Evolutionary conservation across 2,888 invertebrate species (phyloP).

Genomic region (Endomychus coccineus): DNA sequence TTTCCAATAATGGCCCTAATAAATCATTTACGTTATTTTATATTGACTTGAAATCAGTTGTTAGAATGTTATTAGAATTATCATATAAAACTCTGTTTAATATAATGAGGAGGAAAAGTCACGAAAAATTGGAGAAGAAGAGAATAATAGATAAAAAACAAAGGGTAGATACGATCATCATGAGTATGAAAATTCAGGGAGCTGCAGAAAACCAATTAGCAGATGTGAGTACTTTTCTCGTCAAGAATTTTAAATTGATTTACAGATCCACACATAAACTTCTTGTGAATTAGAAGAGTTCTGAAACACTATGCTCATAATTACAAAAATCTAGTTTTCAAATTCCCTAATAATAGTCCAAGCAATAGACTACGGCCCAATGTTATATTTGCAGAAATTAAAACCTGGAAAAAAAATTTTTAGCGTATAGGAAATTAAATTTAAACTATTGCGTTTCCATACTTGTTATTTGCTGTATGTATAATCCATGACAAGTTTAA

Average conservation of each 20-base stretch:
- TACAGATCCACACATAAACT: neutral
- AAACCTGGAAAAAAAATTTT: too few species aligned
- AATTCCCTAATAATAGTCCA: too few species aligned
- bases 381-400: too few species aligned
- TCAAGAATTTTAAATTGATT: neutral
- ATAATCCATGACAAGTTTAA: too few species aligned
- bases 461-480: too few species aligned
- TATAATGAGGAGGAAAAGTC: conserved; percentile 56
- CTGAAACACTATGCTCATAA: neutral
- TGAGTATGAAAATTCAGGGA: conserved; percentile 69
- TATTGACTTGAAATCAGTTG: conserved; percentile 62
- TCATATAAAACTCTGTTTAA: conserved; percentile 67
- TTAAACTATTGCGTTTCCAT: too few species aligned
- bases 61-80: conserved; percentile 60
- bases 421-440: too few species aligned
- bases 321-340: too few species aligned
- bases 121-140: conserved; percentile 61
- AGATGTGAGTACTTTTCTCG: conserved; percentile 57
- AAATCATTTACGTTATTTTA: conserved; percentile 75
- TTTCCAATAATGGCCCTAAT: conserved; percentile 53
- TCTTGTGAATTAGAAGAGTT: neutral
- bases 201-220: conserved; percentile 71
- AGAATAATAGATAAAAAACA: conserved; percentile 82
- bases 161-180: conserved; percentile 72
- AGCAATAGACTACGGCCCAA: too few species aligned